These are phyloP conservation scores for Cercopithecus mona DNA, from an alignment of 2,113 vertebrate genomes.

Conservation along the genomic window DNA sequence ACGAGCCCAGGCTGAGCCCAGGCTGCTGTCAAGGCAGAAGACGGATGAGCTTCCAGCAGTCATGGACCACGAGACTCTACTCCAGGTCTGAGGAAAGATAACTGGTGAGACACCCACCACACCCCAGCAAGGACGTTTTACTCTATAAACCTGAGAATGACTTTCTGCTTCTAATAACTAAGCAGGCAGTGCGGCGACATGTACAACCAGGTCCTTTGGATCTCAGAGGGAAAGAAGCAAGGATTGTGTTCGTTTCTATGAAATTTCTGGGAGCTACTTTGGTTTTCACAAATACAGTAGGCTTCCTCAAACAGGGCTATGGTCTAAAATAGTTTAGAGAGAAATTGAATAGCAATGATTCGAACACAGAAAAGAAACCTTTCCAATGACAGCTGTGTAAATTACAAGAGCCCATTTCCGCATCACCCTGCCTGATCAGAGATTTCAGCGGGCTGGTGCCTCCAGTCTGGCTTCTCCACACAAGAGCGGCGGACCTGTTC, in stretches of 20 bases:
- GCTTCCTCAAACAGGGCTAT: background rate
- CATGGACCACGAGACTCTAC: fast-evolving
- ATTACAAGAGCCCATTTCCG: fast-evolving
- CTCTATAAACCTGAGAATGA: background rate
- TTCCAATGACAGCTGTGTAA: background rate
- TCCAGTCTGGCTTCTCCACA: fast-evolving
- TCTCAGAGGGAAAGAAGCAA: background rate
- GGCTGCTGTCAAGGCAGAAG: fast-evolving
- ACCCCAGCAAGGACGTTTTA: background rate
- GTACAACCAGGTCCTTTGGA: background rate
- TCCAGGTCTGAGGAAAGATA: background rate
- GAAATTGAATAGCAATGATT: background rate
- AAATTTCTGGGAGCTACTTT: background rate
- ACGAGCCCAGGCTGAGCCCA: fast-evolving
- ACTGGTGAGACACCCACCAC: background rate
- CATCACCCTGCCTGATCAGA: background rate
- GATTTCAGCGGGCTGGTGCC: background rate
- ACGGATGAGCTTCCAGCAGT: background rate
- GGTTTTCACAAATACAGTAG: background rate
- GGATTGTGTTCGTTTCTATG: background rate
- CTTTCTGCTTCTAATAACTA: background rate
- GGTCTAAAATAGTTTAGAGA: background rate
- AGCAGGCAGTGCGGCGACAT: fast-evolving
- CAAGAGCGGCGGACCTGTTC: background rate
- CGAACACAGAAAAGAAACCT: background rate